A percentile compares a stretch with the other conserved stretches of the same genome.
Conservation (phyloP, 2,888 invertebrate species). For the Latheticus oryzae region DNA sequence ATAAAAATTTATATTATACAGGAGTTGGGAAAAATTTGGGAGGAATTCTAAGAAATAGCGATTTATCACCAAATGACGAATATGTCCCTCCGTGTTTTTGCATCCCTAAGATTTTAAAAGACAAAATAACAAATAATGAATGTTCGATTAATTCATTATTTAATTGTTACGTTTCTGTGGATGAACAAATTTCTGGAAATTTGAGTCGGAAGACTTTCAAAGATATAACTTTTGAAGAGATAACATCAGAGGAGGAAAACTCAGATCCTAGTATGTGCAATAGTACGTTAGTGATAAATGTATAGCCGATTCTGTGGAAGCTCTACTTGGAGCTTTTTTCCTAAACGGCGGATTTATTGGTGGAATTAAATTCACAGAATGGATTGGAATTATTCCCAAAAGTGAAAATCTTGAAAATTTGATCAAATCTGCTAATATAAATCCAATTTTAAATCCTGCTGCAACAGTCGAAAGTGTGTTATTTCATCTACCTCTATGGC, state of each 20-base stretch:
- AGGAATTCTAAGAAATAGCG: conserved; percentile 72
- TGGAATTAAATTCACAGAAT: conserved; percentile 59
- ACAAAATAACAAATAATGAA: conserved; percentile 62
- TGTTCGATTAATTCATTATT: conserved; percentile 66
- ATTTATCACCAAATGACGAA: conserved; percentile 75
- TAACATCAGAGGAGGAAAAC: conserved; percentile 49
- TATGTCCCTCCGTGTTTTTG: conserved; percentile 86
- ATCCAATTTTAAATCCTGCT: conserved; percentile 63
- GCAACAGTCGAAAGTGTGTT: conserved; percentile 66
- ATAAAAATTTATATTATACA: conserved; percentile 87
- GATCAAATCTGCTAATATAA: conserved; percentile 52
- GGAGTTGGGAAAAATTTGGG: conserved; percentile 69
- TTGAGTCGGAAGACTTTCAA: conserved; percentile 50
- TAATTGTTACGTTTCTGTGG: conserved; percentile 62
- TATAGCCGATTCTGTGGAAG: conserved; percentile 87
- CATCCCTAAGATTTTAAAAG: conserved; percentile 68
- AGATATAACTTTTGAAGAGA: conserved; percentile 30
- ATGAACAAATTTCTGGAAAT: conserved; percentile 64
- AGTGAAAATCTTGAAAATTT: conserved; percentile 56
- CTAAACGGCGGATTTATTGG: conserved; percentile 63
- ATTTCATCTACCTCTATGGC: conserved; percentile 57
- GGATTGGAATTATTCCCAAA: conserved; percentile 67
- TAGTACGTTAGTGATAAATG: conserved; percentile 73
- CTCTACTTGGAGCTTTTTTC: conserved; percentile 84
- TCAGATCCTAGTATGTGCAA: conserved; percentile 59